Conservation (phyloP, 30 jellyfish, hydroid and myxozoan species). For the Rhopilema esculentum region DNA sequence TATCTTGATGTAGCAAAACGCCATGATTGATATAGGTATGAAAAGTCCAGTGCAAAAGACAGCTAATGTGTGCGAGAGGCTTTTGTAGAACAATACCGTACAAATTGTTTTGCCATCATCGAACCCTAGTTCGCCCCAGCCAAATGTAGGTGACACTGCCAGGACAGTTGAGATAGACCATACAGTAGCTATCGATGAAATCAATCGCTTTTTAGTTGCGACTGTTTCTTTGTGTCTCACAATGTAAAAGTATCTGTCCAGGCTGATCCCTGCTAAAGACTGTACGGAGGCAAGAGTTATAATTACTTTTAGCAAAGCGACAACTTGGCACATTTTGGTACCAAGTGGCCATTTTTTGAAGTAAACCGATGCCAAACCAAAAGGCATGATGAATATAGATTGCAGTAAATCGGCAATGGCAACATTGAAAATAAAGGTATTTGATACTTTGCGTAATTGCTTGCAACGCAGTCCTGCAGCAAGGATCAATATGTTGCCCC, state of each 20-base stretch:
- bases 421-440: conserved; percentile 79
- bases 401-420: conserved; percentile 86
- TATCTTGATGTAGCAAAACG: conserved; percentile 65
- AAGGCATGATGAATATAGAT: conserved; percentile 74
- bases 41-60: conserved; percentile 66
- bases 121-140: conserved; percentile 91
- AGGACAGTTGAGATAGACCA: conserved; percentile 58
- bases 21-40: conserved; percentile 70
- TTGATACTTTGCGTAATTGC: conserved; percentile 68
- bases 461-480: conserved; percentile 58
- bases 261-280: conserved; percentile 89
- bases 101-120: conserved; percentile 88
- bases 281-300: conserved; percentile 80
- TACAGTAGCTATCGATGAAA: conserved; percentile 22
- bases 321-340: conserved; percentile 34
- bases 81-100: conserved; percentile 68
- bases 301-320: conserved; percentile 61
- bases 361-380: conserved; percentile 53
- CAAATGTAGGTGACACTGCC: conserved; percentile 75
- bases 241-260: conserved; percentile 76
- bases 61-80: conserved; percentile 67
- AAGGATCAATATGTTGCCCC: conserved; percentile 72
- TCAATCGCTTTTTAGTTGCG: conserved; percentile 31
- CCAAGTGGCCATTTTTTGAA: conserved; percentile 66
- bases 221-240: conserved; percentile 60